Percentiles rank a stretch among this genome's conserved stretches.
Evolutionary conservation across 2,113 vertebrate genomes (phyloP).

Genomic region (Trochalopteron elliotii): DNA sequence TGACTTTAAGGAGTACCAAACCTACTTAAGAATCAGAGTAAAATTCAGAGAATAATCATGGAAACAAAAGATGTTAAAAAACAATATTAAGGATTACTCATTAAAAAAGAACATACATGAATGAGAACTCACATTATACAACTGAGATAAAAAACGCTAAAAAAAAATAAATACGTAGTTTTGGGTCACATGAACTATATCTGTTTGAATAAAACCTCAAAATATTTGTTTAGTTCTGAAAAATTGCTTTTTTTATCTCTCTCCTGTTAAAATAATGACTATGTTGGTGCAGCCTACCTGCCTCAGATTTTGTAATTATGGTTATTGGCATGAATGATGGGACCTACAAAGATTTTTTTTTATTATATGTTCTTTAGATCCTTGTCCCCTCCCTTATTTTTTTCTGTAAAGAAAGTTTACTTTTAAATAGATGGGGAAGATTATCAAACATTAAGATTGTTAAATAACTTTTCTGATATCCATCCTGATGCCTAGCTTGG

Average conservation of each 20-base stretch:
- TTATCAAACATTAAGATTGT: neutral
- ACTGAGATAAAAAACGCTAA: neutral
- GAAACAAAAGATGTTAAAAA: neutral
- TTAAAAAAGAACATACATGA: neutral
- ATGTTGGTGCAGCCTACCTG: neutral
- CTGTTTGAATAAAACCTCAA: neutral
- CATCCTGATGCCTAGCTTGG: neutral
- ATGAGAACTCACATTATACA: neutral
- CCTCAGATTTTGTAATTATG: neutral
- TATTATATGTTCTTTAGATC: neutral
- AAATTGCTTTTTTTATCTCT: neutral
- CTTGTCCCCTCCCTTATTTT: rapidly evolving
- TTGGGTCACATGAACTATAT: neutral
- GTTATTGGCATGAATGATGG: neutral
- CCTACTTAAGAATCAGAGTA: neutral
- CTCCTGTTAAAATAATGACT: neutral
- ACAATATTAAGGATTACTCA: neutral
- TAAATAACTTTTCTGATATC: neutral
- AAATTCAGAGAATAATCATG: neutral
- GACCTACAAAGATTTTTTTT: neutral
- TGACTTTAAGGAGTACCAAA: neutral
- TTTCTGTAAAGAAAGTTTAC: neutral
- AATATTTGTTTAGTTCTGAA: neutral
- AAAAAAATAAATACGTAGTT: neutral
- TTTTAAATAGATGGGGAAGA: neutral